Evolutionary conservation across 2,888 invertebrate genomes (phyloP), one percentile per base, ranked within the genome.

Genomic region (Scaptomyza polygonia): DNA sequence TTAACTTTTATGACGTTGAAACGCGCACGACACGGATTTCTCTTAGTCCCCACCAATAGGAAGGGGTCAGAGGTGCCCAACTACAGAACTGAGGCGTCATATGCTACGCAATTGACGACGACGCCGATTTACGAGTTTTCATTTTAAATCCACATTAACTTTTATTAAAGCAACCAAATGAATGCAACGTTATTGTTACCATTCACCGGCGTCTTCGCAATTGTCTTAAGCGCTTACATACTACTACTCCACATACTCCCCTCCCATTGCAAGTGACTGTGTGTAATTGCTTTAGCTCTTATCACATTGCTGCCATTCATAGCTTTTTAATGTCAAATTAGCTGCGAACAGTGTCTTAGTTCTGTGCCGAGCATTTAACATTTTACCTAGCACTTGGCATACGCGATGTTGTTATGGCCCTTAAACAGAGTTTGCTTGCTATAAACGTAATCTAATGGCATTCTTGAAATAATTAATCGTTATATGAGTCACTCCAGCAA

Each of bases 1-100:
- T 84, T 84, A 77, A 86, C 86, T 86, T 84, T 84, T 88, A 84
- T 88, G 84, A 53, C 73, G 69, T 49, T 86, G 77, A 64, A 39
- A 16, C 39, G 39, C 63, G 79, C 65, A 72, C 72, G 70, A 64
- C 79, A 79, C 81, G 72, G 86, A 82, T 85, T 85, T 78, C 63
- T 65, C 42, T 63, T 65, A 68, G 67, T 67, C 83, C 67, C 62
- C 65, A 66, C 48, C 55, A 36, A 25, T n/a, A 39, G 16, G 39
- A 8, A 36, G 32, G 21, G 18, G 30, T 39, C 36, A 56, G 47
- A 47, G 68, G 56, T 55, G 53, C 36, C 49, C 61, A 81, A 78
- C 75, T 75, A 72, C 65, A 47, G n/a, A 44, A 40, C 44, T 25
- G 49, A 55, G 59, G 61, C 58, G 62, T 68, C 74, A 68, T 52